Evolutionary conservation across 1,140 invertebrate species (phyloP), one percentile per base, ranked within the genome.

Genomic region (Batillaria attramentaria): DNA sequence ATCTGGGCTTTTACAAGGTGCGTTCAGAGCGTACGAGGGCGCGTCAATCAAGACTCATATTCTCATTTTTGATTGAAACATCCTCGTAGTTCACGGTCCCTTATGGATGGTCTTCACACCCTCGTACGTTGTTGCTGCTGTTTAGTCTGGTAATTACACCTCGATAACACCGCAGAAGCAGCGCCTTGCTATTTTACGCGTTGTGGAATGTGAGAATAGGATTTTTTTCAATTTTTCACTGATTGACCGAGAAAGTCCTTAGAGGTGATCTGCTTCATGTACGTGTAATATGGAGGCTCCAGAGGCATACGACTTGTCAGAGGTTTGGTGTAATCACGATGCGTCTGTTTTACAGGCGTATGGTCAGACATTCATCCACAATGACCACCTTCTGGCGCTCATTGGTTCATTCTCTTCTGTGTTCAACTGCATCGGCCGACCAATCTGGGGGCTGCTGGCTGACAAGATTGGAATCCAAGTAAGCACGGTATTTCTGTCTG

Each of bases 351-450:
- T 79, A 31, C 39, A 89, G 89, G 84, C 89, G 35, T 92, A 88
- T 83, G 92, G 92, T 2, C 91, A 91, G 79, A 89, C 87, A 6
- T 91, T 91, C 79, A 91, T 92, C 70, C 79, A 70, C 0, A 87
- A 92, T 79, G 92, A 92, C 83, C 87, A 90, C 73, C 91, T 92
- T 77, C 85, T 92, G 69, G 89, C 92, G 0, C 69, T 87, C 1
- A 87, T 92, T 16, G 92, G 91, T 4, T 88, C 92, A 0, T 66
- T 92, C 41, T 86, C 90, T 18, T 86, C 92, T 33, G 80, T 92
- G 54, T 91, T 91, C 82, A 92, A 92, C 84, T 85, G 88, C 42
- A 72, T 79, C n/a, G 91, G 90, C 8, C 75, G 92, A 70, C 81
- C 92, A 13, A 54, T 85, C 37, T 92, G 92, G 92, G 92, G 92